phyloP scores from a whole-genome alignment of 2,797 vertebrate species.

The Anguilla megastoma region DNA sequence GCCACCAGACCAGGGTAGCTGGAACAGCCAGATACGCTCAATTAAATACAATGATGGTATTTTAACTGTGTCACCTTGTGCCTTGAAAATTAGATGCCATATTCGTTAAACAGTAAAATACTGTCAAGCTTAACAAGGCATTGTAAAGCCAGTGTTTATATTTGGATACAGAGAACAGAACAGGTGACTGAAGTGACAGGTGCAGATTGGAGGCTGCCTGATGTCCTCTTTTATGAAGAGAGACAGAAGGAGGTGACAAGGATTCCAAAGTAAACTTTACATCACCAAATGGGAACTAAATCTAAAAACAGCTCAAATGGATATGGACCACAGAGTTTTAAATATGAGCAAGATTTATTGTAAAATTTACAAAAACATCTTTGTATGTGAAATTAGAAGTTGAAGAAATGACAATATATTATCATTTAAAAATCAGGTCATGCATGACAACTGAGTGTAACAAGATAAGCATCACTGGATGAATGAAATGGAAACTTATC shows the following conservation, averaged over 20 bases:
- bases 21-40: conserved; percentile 38
- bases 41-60: background rate
- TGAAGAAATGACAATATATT: background rate
- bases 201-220: conserved; percentile 5
- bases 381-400: background rate
- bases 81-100: background rate
- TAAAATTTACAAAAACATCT: background rate
- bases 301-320: background rate
- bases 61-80: background rate
- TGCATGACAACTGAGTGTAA: background rate
- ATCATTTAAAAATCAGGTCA: background rate
- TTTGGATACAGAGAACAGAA: conserved; percentile 23
- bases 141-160: conserved; percentile 15
- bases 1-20: conserved; percentile 62
- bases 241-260: background rate
- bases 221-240: background rate
- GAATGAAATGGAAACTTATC: background rate
- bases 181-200: conserved; percentile 16
- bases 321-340: background rate
- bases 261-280: background rate
- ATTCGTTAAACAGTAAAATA: background rate
- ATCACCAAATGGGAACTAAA: background rate
- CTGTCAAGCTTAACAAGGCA: conserved; percentile 17
- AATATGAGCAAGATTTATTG: background rate
- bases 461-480: background rate